Evolutionary conservation across 1,140 invertebrate species (phyloP), one percentile per base, ranked within the genome.

Genomic region (Papilio polytes): DNA sequence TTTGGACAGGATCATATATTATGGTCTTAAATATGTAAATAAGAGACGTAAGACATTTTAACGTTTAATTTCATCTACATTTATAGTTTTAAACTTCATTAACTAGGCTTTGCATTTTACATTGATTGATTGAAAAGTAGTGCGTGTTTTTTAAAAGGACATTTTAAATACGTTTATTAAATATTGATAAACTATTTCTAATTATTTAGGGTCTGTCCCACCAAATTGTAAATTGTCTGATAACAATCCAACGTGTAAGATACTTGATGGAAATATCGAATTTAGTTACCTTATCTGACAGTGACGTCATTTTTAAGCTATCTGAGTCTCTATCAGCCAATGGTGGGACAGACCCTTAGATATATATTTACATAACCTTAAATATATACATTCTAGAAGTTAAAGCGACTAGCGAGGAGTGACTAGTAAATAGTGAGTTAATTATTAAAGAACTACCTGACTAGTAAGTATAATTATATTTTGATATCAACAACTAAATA

Each of bases 341-440:
- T 26, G 26, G 26, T 26, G 26, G 26, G 26, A 26, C 26, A 26
- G 26, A 2, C 26, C 26, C 2, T 26, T 26, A 26, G 26, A 26
- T 26, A 26, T 26, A 2, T 66, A 66, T 66, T 66, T 70, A 70
- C 63, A 70, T 31, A 70, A 70, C 3, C 63, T 31, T 31, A 31
- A 70, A 31, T 70, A 70, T 70, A 70, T 70, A 36, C 63, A 70
- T 18, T 36, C 63, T 70, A 70, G 13, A 31, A 31, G 22, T 59
- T 44, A 78, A 78, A 59, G 41, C 44, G 74, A 74, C 80, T 74
- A 81, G 74, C 70, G 13, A n/a, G 53, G 53, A 56, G n/a, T 56
- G 53, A 56, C 53, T 56, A 56, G 53, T 56, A 18, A 51, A 6
- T 18, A n/a, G 53, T 56, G 53, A 56, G 20, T 56, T 7, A 56